Percentiles rank a stretch among this genome's conserved stretches.
These are phyloP conservation scores for Telmatherina bonti DNA, from an alignment of 2,797 vertebrate genomes.

Conservation along the genomic window DNA sequence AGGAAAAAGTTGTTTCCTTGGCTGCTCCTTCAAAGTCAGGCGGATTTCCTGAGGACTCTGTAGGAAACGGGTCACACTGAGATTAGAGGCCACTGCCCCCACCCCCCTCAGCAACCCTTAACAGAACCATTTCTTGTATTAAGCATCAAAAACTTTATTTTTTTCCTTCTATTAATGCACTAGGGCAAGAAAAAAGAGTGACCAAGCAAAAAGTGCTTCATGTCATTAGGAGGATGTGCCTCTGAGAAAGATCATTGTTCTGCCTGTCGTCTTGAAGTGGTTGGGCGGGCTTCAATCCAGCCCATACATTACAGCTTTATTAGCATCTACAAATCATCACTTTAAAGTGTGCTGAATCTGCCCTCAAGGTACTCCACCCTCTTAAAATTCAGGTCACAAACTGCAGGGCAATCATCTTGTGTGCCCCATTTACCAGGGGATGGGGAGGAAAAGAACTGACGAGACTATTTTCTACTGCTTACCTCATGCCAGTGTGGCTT, in stretches of 20 bases:
- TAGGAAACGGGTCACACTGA: conserved; percentile 65
- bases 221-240: conserved; percentile 2
- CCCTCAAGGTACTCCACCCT: conserved; percentile 53
- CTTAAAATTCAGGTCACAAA: conserved; percentile 65
- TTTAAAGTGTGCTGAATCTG: conserved; percentile 45
- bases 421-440: conserved; percentile 54
- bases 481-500: conserved; percentile 81
- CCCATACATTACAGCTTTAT: conserved; percentile 60
- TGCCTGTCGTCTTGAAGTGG: conserved; percentile 42
- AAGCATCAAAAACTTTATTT: conserved; percentile 27
- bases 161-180: neutral
- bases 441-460: conserved; percentile 64
- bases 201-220: neutral
- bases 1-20: conserved; percentile 74
- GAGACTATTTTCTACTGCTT: conserved; percentile 80
- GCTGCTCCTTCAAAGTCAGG: conserved; percentile 55
- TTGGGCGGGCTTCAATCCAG: conserved; percentile 47
- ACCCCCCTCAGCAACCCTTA: conserved; percentile 2
- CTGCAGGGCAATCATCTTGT: conserved; percentile 46
- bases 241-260: conserved; percentile 40
- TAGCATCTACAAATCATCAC: conserved; percentile 54
- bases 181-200: neutral
- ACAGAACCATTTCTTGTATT: conserved; percentile 34
- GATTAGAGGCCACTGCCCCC: conserved; percentile 61
- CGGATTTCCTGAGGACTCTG: conserved; percentile 75